Conservation (phyloP, 2,113 vertebrate genomes). For the Amazona vittata region DNA sequence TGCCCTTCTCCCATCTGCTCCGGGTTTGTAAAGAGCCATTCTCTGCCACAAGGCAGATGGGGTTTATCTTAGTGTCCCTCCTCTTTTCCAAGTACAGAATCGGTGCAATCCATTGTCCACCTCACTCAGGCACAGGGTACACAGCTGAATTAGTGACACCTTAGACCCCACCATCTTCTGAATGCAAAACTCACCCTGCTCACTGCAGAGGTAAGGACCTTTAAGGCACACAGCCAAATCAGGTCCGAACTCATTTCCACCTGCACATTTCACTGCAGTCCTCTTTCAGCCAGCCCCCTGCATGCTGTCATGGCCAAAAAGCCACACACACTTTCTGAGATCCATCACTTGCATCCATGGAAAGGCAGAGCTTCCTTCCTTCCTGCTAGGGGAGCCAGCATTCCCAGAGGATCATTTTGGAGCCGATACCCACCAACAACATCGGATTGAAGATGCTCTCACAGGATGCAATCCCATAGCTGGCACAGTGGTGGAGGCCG, state of each 20-base stretch:
- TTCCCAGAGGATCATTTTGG: neutral
- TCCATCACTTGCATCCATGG: neutral
- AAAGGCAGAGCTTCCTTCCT: neutral
- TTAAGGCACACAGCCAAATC: neutral
- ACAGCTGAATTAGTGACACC: neutral
- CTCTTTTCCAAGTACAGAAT: neutral
- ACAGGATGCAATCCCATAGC: neutral
- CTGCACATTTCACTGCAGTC: neutral
- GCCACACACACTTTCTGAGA: neutral
- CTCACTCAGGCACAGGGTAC: neutral
- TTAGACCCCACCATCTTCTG: neutral
- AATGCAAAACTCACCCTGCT: neutral
- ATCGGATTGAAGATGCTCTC: neutral
- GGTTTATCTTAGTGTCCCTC: neutral
- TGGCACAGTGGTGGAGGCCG: neutral
- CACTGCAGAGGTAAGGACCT: neutral
- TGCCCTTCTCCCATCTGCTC: neutral
- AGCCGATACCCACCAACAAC: neutral
- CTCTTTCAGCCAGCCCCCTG: neutral
- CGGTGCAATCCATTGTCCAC: neutral
- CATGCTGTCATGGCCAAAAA: neutral
- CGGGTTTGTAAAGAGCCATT: neutral
- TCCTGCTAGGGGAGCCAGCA: neutral
- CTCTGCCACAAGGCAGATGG: neutral
- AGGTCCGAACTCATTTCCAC: neutral